Evolutionary conservation across 2,888 invertebrate species (phyloP).

Genomic region (Itoplectis maculator): DNA sequence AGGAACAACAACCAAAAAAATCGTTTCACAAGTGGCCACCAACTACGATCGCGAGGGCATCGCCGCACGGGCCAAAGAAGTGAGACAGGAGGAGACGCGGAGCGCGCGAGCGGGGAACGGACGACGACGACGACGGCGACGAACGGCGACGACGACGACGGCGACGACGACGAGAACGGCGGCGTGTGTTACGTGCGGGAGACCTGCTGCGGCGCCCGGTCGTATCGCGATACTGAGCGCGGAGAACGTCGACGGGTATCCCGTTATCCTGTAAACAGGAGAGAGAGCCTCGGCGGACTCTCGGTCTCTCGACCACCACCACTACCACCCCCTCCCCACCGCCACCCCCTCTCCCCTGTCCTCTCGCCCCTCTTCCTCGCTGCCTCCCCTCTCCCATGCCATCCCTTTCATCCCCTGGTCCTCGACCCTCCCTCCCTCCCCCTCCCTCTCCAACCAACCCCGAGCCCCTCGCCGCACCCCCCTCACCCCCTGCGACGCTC

Average conservation of each 20-base stretch:
- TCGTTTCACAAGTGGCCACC: conserved; percentile 29
- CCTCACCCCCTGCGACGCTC: too few relatives aligned
- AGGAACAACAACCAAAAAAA: too few relatives aligned
- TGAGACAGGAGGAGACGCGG: conserved; percentile 54
- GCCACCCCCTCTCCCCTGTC: conserved; percentile 26
- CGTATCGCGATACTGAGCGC: conserved; percentile 71
- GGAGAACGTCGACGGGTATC: conserved; percentile 70
- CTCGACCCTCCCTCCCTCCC: too few relatives aligned
- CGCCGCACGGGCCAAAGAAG: conserved; percentile 36
- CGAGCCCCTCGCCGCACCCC: too few relatives aligned
- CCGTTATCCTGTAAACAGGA: conserved; percentile 80
- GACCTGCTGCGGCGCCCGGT: conserved; percentile 64
- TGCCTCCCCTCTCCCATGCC: too few relatives aligned
- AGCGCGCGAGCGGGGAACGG: too few relatives aligned
- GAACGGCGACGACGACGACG: too few relatives aligned
- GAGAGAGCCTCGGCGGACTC: conserved; percentile 64
- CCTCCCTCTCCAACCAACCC: too few relatives aligned
- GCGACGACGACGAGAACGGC: too few relatives aligned
- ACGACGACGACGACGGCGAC: too few relatives aligned
- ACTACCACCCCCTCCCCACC: conserved; percentile 46
- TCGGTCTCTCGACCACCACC: conserved; percentile 46
- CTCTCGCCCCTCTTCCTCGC: conserved; percentile 18
- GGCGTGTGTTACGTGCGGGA: conserved; percentile 53
- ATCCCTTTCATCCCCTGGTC: too few relatives aligned
- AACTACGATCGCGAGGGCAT: conserved; percentile 43